Evolutionary conservation across 2,113 vertebrate genomes (phyloP), one percentile per base, ranked within the genome.

Genomic region (Scalopus aquaticus): DNA sequence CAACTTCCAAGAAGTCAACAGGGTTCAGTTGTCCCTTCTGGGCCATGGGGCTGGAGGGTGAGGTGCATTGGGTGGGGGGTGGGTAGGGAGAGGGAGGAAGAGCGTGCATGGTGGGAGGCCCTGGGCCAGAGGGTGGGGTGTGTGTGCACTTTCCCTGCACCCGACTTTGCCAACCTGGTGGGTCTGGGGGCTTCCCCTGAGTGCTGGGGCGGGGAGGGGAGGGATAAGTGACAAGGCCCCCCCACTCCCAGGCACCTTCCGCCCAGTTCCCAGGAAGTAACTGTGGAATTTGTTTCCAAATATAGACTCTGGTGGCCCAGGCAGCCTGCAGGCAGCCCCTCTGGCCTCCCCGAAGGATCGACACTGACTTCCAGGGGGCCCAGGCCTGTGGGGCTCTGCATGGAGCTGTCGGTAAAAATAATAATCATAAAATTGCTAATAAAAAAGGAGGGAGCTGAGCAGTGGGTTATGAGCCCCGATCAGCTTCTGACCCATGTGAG

Each of bases 231-330:
- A 6, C 12, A 4, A 37, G 1, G 13, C 73, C 37, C 60, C 77
- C 65, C 84, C 1, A 13, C 44, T n/a, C 93, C 10, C 79, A 28
- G 37, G 91, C 95, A 94, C 97, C 97, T 97, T 97, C 86, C 2
- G 64, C 97, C 88, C 91, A 90, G 95, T 97, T 97, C 95, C 95
- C 93, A 92, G 98, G 97, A 95, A 97, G 96, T 67, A 11, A 44
- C 86, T 97, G 95, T 96, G 79, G 97, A 97, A 97, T 98, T 95
- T 96, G 98, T 97, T 98, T 98, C 98, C 97, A 98, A 98, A 98
- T 98, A 98, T 98, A 98, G 97, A 82, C 46, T 30, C 79, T 11
- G 37, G 93, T 58, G 89, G 91, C 72, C 86, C 44, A 17, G 0
- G 58, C 85, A 4, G 46, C 90, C 94, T 46, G 3, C 2, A 56